A percentile compares a stretch with the other conserved stretches of the same genome.
Conservation (phyloP, 2,797 vertebrate genomes). For the Sebastes iracundus region DNA sequence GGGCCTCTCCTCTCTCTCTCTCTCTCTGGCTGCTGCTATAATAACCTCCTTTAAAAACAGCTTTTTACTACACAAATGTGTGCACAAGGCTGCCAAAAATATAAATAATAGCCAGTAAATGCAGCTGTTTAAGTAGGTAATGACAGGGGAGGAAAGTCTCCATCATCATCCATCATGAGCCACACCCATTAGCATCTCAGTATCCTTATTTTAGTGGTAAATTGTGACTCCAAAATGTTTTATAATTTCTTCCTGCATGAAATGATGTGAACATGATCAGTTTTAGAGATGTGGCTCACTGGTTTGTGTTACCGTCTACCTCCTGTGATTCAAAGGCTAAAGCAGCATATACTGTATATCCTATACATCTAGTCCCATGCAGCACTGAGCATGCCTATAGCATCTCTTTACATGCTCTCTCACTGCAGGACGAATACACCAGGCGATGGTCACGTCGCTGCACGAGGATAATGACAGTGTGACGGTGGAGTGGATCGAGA, state of each 20-base stretch:
- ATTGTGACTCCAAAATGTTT: not conserved
- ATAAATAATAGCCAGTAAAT: not conserved
- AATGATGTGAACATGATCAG: not conserved
- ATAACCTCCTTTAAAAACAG: not conserved
- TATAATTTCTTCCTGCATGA: not conserved
- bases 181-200: slow-evolving; percentile 68
- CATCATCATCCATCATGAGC: slow-evolving; percentile 38
- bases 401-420: slow-evolving; percentile 3
- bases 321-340: not conserved
- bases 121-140: not conserved
- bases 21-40: not conserved
- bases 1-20: slow-evolving; percentile 57
- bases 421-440: slow-evolving; percentile 93
- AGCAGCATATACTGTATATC: not conserved
- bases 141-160: not conserved
- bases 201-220: not conserved
- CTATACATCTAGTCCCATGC: not conserved
- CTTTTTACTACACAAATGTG: not conserved
- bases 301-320: not conserved
- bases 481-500: slow-evolving; percentile 99
- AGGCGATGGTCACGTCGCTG: slow-evolving; percentile 98
- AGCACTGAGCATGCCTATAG: slow-evolving; percentile 1
- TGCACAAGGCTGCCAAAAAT: not conserved
- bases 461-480: slow-evolving; percentile 97
- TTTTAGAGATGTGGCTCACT: not conserved